Conservation (phyloP, 1,140 invertebrate species). For the Lordiphosa clarofinis region DNA sequence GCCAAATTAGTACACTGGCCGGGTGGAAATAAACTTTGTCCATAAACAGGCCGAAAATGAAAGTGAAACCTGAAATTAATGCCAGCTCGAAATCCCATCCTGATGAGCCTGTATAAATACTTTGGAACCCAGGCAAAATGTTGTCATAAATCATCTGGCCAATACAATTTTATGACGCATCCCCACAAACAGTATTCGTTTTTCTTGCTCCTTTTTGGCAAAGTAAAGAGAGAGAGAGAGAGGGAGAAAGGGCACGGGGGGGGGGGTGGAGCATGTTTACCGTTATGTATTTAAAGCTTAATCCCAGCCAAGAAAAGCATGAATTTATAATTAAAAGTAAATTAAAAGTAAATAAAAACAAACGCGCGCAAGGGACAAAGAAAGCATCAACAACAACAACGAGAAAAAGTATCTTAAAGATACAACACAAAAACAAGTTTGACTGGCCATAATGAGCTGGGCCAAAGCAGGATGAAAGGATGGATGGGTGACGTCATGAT, state of each 20-base stretch:
- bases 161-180: slow-evolving; percentile 62
- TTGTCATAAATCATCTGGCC: slow-evolving; percentile 56
- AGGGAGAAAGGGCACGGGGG: not conserved
- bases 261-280: slow-evolving; percentile 47
- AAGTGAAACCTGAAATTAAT: slow-evolving; percentile 74
- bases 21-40: slow-evolving; percentile 28
- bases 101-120: slow-evolving; percentile 59
- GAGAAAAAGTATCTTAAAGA: slow-evolving; percentile 23
- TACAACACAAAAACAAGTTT: slow-evolving; percentile 10
- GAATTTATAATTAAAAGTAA: slow-evolving; percentile 77
- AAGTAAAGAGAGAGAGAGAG: slow-evolving; percentile 11
- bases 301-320: slow-evolving; percentile 69
- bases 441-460: slow-evolving; percentile 19
- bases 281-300: slow-evolving; percentile 71
- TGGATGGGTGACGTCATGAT: too few species aligned
- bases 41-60: slow-evolving; percentile 43
- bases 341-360: slow-evolving; percentile 75
- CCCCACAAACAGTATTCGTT: slow-evolving; percentile 27
- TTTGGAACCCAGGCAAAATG: slow-evolving; percentile 12
- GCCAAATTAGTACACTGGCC: slow-evolving; percentile 28
- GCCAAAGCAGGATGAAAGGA: not conserved
- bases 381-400: slow-evolving; percentile 14
- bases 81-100: not conserved
- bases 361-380: slow-evolving; percentile 27
- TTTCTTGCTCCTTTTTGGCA: slow-evolving; percentile 16